Percentiles rank a stretch among this genome's conserved stretches.
These are phyloP conservation scores for Actinostola sp. DNA, from an alignment of 92 coral and sea anemone genomes.

Conservation along the genomic window DNA sequence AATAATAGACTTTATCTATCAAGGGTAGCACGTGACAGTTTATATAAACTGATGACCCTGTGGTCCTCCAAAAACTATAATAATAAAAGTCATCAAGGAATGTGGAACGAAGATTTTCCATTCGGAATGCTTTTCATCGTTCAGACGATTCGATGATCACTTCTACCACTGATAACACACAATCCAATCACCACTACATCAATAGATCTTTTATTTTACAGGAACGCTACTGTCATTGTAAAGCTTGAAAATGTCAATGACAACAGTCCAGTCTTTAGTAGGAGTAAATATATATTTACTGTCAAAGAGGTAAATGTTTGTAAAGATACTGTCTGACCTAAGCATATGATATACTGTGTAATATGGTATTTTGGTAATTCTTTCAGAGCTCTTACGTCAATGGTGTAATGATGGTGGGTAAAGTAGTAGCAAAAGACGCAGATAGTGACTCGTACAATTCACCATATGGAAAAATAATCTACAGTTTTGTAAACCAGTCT, in stretches of 20 bases:
- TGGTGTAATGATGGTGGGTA: conserved; percentile 64
- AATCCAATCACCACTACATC: no score
- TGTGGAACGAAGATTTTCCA: no score
- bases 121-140: no score
- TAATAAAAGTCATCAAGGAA: no score
- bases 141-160: no score
- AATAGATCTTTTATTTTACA: conserved; percentile 34
- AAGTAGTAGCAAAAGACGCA: conserved; percentile 72
- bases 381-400: conserved; percentile 77
- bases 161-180: no score
- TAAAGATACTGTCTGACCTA: background rate
- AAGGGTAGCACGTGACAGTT: no score
- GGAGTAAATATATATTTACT: conserved; percentile 57
- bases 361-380: background rate
- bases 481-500: conserved; percentile 89
- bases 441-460: conserved; percentile 71
- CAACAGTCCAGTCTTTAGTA: conserved; percentile 77
- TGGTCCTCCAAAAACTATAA: no score
- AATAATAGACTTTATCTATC: no score
- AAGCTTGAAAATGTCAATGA: conserved; percentile 83
- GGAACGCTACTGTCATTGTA: conserved; percentile 80
- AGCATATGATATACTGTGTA: background rate
- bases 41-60: no score
- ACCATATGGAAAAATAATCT: conserved; percentile 68
- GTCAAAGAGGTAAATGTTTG: conserved; percentile 71